A percentile compares a stretch with the other conserved stretches of the same genome.
Conservation (phyloP, 2,888 invertebrate species). For the Neelides folsomi region DNA sequence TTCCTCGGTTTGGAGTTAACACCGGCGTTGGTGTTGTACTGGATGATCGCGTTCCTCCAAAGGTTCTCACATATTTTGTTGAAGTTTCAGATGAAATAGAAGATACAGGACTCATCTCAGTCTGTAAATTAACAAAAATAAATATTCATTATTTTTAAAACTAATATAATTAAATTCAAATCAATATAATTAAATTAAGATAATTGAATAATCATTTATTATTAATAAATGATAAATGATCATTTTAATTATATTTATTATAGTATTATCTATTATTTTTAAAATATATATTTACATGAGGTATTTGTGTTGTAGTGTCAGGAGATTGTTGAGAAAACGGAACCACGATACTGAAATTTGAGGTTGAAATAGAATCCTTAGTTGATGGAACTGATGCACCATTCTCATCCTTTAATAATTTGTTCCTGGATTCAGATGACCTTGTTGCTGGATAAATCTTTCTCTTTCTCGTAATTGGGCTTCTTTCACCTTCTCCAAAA, state of each 20-base stretch:
- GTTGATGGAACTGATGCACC: conserved; percentile 8
- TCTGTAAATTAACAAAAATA: background rate
- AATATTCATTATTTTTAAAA: conserved; percentile 11
- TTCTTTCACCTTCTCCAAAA: conserved; percentile 22
- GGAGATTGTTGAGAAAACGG: conserved; percentile 32
- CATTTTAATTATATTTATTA: no score
- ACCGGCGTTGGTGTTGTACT: conserved; percentile 7
- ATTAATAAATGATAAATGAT: no score
- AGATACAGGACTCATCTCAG: no score
- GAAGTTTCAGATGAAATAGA: no score
- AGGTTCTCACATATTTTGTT: no score
- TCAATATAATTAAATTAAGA: no score
- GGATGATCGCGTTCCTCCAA: conserved; percentile 1
- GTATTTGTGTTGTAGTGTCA: conserved; percentile 32
- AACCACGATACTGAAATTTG: conserved; percentile 24
- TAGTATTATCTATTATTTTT: no score
- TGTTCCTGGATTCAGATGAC: background rate
- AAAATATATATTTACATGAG: conserved; percentile 30
- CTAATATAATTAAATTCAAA: no score
- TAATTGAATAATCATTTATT: no score
- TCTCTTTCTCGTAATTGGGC: conserved; percentile 19
- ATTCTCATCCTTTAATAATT: conserved; percentile 2
- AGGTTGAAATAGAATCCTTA: conserved; percentile 10
- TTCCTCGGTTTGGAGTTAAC: background rate
- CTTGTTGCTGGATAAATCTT: conserved; percentile 15